Evolutionary conservation across 23 tunicate species (phyloP), one percentile per base, ranked within the genome.

Genomic region (Clavelina lepadiformis): DNA sequence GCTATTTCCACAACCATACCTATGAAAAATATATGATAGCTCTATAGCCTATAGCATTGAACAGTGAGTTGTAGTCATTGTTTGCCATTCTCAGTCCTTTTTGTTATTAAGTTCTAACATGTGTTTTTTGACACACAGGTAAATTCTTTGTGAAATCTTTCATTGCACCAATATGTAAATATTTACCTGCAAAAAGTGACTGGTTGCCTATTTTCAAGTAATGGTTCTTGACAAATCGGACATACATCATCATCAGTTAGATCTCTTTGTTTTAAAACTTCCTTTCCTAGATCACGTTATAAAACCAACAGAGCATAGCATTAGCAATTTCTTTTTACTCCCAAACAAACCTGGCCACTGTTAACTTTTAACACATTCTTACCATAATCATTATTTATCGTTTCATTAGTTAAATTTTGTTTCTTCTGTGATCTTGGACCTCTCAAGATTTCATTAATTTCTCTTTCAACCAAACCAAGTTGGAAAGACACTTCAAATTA

Each of bases 1-100:
- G 61, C 92, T 83, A 63, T 91, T 91, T 15, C 92, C 92, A 67
- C 98, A 91, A 1, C 98, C 97, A 81, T 74, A 69, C 44, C 95
- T 78, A 35, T 21, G 29, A 15, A 62, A 23, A 61, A 1, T n/a
- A 58, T 11, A 58, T 28, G 23, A 74, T 28, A 56, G 7, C 15
- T 15, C 60, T 4, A 53, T 11, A 53, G 23, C 20, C 20, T 53
- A 53, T 53, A 13, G 13, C 15, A 44, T 13, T 15, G 15, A 44
- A 44, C 15, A 44, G 13, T 44, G 49, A 11, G 13, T 44, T 44
- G 49, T 11, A 44, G 15, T 11, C 11, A 15, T 11, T 11, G 13
- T 11, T 44, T 44, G 49, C 15, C 49, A 44, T 44, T 44, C 15
- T 44, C 49, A 44, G 15, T 44, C 15, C 15, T 44, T 44, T 44